Conservation (phyloP, 2,888 invertebrate genomes). For the Tenthredo amoena region DNA sequence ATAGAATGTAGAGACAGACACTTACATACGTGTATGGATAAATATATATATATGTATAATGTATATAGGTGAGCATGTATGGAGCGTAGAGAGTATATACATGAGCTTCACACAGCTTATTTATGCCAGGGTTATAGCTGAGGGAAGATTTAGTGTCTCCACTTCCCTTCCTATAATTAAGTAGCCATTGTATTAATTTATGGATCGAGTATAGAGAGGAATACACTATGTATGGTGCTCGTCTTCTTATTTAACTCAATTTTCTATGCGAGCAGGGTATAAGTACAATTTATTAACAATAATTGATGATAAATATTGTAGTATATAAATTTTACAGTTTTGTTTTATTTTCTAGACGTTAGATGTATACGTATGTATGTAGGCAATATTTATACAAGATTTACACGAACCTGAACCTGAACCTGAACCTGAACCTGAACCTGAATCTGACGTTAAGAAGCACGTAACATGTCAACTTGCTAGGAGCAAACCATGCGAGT, state of each 20-base stretch:
- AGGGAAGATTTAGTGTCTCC: constrained; percentile 48
- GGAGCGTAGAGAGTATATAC: not conserved
- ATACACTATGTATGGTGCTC: not conserved
- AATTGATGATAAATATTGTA: not conserved
- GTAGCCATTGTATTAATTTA: constrained; percentile 46
- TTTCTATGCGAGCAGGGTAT: not conserved
- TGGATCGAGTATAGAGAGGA: not conserved
- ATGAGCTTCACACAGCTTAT: constrained; percentile 21
- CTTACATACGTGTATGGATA: not conserved
- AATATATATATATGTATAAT: no score
- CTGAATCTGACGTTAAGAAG: not conserved
- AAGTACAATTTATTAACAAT: not conserved
- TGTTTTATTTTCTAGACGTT: not conserved
- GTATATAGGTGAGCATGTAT: not conserved
- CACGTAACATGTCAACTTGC: not conserved
- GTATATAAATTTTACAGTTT: not conserved
- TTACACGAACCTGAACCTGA: not conserved
- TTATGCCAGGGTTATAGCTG: constrained; percentile 39
- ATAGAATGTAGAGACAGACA: not conserved
- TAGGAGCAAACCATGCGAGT: not conserved
- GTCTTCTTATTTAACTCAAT: not conserved
- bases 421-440: not conserved
- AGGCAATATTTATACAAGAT: not conserved
- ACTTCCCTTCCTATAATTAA: constrained; percentile 46
- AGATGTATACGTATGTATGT: not conserved